Evolutionary conservation across 2,797 vertebrate genomes (phyloP).

Genomic region (Telmatherina bonti): DNA sequence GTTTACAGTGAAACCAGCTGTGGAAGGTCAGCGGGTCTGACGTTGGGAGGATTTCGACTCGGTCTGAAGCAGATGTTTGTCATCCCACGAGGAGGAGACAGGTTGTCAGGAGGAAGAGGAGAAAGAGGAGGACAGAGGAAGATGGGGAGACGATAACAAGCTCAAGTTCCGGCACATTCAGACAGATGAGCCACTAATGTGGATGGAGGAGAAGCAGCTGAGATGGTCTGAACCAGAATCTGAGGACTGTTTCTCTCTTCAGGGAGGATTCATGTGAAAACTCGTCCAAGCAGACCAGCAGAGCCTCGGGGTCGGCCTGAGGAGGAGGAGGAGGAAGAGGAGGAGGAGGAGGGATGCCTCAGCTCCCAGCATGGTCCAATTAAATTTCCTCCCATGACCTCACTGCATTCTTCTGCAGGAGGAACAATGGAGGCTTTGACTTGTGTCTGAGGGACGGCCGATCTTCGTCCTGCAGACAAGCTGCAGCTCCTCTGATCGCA

Average conservation of each 20-base stretch:
- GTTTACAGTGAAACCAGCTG: too few relatives aligned
- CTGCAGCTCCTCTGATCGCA: neutral
- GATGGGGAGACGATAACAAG: constrained; percentile 12
- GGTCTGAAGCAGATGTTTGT: constrained; percentile 34
- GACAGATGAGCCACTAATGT: neutral
- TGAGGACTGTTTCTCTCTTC: neutral
- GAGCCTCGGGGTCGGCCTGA: neutral
- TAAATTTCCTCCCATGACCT: constrained; percentile 87
- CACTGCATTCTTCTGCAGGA: constrained; percentile 85
- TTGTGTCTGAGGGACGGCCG: constrained; percentile 77
- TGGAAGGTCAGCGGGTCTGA: too few relatives aligned
- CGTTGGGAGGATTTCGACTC: too few relatives aligned
- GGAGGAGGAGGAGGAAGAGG: constrained; percentile 23
- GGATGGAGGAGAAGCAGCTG: too few relatives aligned
- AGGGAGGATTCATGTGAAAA: neutral
- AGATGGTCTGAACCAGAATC: too few relatives aligned
- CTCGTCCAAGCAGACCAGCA: neutral
- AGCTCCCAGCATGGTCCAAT: constrained; percentile 67
- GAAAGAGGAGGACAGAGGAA: constrained; percentile 22
- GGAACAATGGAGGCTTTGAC: constrained; percentile 91
- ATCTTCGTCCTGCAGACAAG: constrained; percentile 1
- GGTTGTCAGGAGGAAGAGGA: constrained; percentile 17
- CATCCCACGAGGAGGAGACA: constrained; percentile 1
- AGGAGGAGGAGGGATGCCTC: constrained; percentile 18
- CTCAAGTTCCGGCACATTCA: neutral